A percentile compares a stretch with the other conserved stretches of the same genome.
These are phyloP conservation scores for Eospalax fontanierii DNA, from an alignment of 2,797 vertebrate species.

Conservation along the genomic window DNA sequence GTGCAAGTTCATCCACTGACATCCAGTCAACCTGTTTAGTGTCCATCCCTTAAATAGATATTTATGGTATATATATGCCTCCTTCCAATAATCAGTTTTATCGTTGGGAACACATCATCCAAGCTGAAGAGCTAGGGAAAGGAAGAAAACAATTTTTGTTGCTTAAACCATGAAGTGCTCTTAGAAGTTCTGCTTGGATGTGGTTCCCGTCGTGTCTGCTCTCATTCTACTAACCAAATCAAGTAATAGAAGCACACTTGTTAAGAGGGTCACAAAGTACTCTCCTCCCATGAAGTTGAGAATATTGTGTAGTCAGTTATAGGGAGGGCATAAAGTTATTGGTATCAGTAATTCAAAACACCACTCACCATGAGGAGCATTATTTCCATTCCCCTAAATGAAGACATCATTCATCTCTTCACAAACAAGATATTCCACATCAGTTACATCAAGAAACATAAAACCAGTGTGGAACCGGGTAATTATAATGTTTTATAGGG, in stretches of 20 bases:
- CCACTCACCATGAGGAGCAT: background rate
- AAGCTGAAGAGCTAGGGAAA: background rate
- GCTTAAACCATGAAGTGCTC: background rate
- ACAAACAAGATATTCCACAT: background rate
- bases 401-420: background rate
- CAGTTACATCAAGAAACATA: background rate
- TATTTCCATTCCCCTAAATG: too few relatives aligned
- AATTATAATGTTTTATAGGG: background rate
- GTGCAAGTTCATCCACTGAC: too few relatives aligned
- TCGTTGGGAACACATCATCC: background rate
- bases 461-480: background rate
- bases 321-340: background rate
- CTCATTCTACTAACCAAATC: background rate
- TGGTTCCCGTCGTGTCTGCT: background rate
- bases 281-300: background rate
- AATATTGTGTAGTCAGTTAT: background rate
- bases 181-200: background rate
- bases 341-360: background rate
- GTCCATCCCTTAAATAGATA: too few relatives aligned
- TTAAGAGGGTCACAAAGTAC: background rate
- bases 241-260: background rate
- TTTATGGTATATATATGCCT: too few relatives aligned
- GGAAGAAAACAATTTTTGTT: background rate
- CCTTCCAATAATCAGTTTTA: background rate
- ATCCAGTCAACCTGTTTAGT: too few relatives aligned